Base-by-base conservation (phyloP, 2,113 vertebrate genomes). In the Notarius quadriscutis region DNA sequence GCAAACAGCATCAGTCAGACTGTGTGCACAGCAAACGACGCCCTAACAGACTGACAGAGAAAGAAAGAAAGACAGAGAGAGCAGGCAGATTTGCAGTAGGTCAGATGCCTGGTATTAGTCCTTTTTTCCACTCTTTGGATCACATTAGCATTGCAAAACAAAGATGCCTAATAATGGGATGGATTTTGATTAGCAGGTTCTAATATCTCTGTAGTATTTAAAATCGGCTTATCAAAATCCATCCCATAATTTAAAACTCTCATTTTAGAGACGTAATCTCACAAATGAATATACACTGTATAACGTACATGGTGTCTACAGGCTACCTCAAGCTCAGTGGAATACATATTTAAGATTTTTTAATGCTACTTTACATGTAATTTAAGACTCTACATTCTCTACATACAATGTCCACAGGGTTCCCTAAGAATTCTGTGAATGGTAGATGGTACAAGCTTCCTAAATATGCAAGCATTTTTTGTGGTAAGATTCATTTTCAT, bases 1-100 rank as follows among this genome's bases (percentile, higher is more conserved):
- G 93, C 91, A 94, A 95, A 95, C 92, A 93, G 9, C 82, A 84
- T 89, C 80, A 63, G 88, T 91, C 92, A 90, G 90, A 89, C 92
- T 95, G 94, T 94, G 94, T 94, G 94, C 92, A 88, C 87, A 93
- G 79, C 79, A 81, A 81, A 81, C 79, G 8, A 60, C 3, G 57
- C 34, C 27, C 57, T 62, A 81, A 62, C 57, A 81, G 57, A 22
- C 79, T 41, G 79, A 62, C 57, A 48, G 30, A 62, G 51, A 48
- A n/a, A 62, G 51, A 62, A 81, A 81, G 58, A 81, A 81, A 60
- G 34, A 22, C 30, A 81, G 18, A 22, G 30, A 7, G 20, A 81
- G 20, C 27, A 62, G 57, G 58, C 57, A 22, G 30, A 81, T 81
- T 81, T 48, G 30, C 57, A 58, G 8, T 34, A 55, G 15, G 15